Percentiles rank a stretch among this genome's conserved stretches.
Evolutionary conservation across 1,140 invertebrate genomes (phyloP).

Genomic region (Acyrthosiphon pisum): DNA sequence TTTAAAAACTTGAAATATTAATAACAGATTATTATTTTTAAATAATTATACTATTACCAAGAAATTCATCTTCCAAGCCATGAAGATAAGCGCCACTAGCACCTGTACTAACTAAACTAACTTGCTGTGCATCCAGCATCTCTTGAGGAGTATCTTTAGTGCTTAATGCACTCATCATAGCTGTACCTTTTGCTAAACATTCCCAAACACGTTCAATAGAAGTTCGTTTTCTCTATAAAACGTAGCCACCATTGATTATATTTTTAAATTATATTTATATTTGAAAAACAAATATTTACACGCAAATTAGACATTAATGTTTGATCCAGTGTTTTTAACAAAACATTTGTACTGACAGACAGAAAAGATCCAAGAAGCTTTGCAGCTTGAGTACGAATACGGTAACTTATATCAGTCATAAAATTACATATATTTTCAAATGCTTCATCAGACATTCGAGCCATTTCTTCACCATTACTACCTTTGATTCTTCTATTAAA

Average conservation of each 20-base stretch:
- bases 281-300: conserved; percentile 61
- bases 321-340: conserved; percentile 95
- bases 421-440: conserved; percentile 95
- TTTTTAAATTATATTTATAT: not conserved
- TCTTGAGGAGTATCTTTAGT: conserved; percentile 87
- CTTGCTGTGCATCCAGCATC: conserved; percentile 75
- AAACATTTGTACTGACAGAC: conserved; percentile 84
- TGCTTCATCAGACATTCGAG: conserved; percentile 92
- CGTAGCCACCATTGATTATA: not conserved
- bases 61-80: conserved; percentile 96
- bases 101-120: conserved; percentile 88
- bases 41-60: conserved; percentile 68
- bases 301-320: conserved; percentile 98
- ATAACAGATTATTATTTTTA: not conserved
- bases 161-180: conserved; percentile 91
- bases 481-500: conserved; percentile 60
- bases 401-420: conserved; percentile 90
- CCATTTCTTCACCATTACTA: conserved; percentile 75
- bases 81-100: conserved; percentile 98
- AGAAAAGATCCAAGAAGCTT: conserved; percentile 81
- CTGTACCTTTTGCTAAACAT: conserved; percentile 82
- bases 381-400: conserved; percentile 81
- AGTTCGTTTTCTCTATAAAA: conserved; percentile 69
- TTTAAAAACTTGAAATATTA: conserved; percentile 50
- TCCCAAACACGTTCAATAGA: conserved; percentile 85